Conservation (phyloP, 2,797 vertebrate species). For the Rhinichthys osculus region DNA sequence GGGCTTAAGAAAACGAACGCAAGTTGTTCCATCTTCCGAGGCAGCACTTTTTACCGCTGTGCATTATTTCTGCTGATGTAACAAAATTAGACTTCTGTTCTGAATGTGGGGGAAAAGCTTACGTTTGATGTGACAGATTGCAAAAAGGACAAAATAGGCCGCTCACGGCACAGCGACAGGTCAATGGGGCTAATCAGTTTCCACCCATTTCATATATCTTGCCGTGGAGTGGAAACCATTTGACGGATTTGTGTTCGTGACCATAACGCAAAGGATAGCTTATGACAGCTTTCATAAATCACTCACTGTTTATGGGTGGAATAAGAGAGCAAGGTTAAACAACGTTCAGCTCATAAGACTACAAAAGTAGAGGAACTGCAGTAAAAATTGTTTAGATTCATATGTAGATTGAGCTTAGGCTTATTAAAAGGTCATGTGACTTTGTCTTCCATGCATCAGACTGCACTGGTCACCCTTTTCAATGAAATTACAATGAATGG, state of each 20-base stretch:
- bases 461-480: neutral
- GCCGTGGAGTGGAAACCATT: conserved; percentile 38
- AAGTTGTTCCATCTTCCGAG: conserved; percentile 58
- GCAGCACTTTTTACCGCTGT: conserved; percentile 47
- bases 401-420: neutral
- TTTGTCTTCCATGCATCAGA: neutral
- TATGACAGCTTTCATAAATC: conserved; percentile 55
- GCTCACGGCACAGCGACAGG: conserved; percentile 53
- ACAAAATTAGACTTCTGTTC: conserved; percentile 57
- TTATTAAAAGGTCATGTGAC: neutral
- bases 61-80: conserved; percentile 69
- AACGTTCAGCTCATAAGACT: conserved; percentile 46
- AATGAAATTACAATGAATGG: neutral
- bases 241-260: conserved; percentile 53
- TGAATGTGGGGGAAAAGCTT: conserved; percentile 55
- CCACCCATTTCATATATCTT: conserved; percentile 40
- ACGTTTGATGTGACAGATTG: conserved; percentile 70
- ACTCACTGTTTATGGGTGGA: conserved; percentile 49
- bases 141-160: conserved; percentile 68
- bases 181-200: conserved; percentile 54
- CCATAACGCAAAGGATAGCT: conserved; percentile 39
- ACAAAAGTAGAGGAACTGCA: conserved; percentile 18
- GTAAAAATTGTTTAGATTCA: conserved; percentile 15
- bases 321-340: conserved; percentile 50
- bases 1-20: conserved; percentile 34